Percentiles rank a stretch among this genome's conserved stretches.
phyloP scores from a whole-genome alignment of 2,888 invertebrate species.

The Leucophenga montana region DNA sequence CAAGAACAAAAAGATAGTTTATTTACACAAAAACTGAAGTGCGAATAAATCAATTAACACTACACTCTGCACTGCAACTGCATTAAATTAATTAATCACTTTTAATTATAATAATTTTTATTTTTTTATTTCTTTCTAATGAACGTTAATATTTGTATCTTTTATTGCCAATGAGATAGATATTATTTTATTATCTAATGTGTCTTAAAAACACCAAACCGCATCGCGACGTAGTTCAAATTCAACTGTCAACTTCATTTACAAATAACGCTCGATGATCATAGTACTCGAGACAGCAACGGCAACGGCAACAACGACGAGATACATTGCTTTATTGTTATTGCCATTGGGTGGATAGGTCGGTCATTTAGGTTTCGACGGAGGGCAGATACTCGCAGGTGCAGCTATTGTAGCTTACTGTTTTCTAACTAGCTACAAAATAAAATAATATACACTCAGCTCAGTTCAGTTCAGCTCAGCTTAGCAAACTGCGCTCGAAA shows the following conservation, averaged over 20 bases:
- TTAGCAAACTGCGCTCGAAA: constrained; percentile 17
- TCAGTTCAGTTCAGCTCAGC: constrained; percentile 19
- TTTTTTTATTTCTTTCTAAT: not conserved
- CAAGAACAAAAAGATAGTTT: not conserved
- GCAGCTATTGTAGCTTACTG: constrained; percentile 23
- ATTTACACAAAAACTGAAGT: constrained; percentile 4
- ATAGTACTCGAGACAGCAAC: not conserved
- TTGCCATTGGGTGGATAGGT: constrained; percentile 28
- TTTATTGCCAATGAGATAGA: too few species aligned
- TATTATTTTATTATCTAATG: not conserved
- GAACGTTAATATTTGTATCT: not conserved
- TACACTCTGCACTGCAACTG: not conserved
- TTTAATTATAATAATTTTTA: not conserved
- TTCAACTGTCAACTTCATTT: constrained; percentile 26
- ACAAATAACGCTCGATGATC: constrained; percentile 12
- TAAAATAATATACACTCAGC: constrained; percentile 24
- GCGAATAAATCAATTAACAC: constrained; percentile 18
- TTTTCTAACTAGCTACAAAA: not conserved
- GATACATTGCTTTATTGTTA: constrained; percentile 32
- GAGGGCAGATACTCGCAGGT: constrained; percentile 38
- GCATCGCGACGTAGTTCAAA: constrained; percentile 11
- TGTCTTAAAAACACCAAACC: not conserved
- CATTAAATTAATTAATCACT: constrained; percentile 15
- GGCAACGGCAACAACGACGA: not conserved
- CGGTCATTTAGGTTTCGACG: constrained; percentile 34